Percentiles rank a stretch among this genome's conserved stretches.
These are phyloP conservation scores for Himalopsyche tibetana DNA, from an alignment of 2,888 invertebrate species.

Conservation along the genomic window DNA sequence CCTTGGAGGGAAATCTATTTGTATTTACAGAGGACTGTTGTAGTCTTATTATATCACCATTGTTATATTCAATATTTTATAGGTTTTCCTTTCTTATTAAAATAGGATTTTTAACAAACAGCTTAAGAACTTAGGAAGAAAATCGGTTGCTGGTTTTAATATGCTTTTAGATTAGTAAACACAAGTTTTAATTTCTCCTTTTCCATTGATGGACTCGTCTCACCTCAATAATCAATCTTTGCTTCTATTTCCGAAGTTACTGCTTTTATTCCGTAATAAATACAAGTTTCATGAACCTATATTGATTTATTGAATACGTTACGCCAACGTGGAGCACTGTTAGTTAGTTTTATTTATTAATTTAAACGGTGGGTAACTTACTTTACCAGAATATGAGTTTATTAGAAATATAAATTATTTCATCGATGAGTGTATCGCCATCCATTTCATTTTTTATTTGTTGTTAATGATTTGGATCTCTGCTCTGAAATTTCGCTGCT, in stretches of 20 bases:
- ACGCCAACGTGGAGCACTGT: constrained; percentile 1
- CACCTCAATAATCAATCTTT: neutral
- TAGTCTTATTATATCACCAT: too few relatives aligned
- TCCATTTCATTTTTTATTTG: neutral
- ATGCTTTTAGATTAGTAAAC: neutral
- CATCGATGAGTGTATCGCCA: neutral
- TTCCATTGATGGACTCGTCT: neutral
- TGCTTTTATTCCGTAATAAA: neutral
- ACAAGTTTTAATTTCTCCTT: neutral
- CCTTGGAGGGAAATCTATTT: too few relatives aligned
- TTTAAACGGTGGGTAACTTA: neutral
- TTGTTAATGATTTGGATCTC: neutral
- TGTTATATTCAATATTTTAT: too few relatives aligned
- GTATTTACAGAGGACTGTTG: too few relatives aligned
- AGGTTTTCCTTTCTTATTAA: too few relatives aligned
- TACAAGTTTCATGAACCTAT: neutral
- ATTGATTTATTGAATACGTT: constrained; percentile 10
- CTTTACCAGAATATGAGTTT: constrained; percentile 41
- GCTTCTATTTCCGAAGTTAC: neutral
- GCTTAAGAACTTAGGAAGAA: too few relatives aligned
- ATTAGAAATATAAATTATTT: neutral
- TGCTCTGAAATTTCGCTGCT: neutral
- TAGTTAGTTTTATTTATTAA: neutral
- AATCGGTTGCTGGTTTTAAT: neutral
- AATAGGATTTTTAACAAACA: too few relatives aligned